phyloP scores from a whole-genome alignment of 1,140 invertebrate species.

The Apis laboriosa region DNA sequence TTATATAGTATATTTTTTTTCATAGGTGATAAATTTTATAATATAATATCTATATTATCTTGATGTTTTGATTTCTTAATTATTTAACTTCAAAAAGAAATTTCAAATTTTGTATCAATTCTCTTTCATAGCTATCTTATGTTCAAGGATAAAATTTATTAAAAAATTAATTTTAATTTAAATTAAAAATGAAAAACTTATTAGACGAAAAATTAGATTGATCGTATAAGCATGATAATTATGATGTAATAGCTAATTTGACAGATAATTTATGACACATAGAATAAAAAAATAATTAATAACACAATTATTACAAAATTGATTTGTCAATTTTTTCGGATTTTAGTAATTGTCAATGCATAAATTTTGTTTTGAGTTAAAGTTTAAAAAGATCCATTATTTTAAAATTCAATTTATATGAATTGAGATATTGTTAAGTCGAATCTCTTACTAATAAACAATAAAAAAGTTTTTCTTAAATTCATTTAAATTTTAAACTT shows the following conservation, averaged over 20 bases:
- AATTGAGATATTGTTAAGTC: not conserved
- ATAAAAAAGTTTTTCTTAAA: too few relatives aligned
- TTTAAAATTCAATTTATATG: not conserved
- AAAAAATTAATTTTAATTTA: too few relatives aligned
- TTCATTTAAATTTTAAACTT: not conserved
- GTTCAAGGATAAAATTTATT: too few relatives aligned
- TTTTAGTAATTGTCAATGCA: not conserved
- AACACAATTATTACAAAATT: conserved; percentile 14
- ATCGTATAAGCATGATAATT: not conserved
- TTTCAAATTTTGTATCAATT: too few relatives aligned
- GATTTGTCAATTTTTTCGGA: conserved; percentile 7
- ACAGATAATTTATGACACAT: not conserved
- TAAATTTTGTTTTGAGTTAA: not conserved
- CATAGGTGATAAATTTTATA: not conserved
- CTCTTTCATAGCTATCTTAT: too few relatives aligned
- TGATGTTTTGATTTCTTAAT: not conserved
- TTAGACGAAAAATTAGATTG: not conserved
- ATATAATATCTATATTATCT: not conserved
- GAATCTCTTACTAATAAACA: too few relatives aligned
- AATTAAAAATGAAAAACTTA: not conserved
- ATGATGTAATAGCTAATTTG: not conserved
- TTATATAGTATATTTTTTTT: not conserved
- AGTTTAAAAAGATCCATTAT: not conserved
- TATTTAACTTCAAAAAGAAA: not conserved
- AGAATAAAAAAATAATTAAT: conserved; percentile 7